Base-by-base conservation (phyloP, 2,888 invertebrate genomes). In the Prionchulus punctatus region DNA sequence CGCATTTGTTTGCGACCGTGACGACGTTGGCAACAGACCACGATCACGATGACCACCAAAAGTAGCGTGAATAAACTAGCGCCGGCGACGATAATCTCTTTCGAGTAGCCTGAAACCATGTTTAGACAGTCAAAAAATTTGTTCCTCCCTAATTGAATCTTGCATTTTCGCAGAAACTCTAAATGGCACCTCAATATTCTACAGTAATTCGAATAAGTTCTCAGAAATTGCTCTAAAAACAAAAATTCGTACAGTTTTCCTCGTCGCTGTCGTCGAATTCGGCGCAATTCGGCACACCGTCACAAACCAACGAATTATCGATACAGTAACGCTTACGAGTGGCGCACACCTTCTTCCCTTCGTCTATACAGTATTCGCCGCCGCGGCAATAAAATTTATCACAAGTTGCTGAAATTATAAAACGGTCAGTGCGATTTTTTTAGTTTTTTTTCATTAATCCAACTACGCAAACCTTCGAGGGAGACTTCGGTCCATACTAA, bases 281-380 rank as follows among this genome's bases (percentile, higher is more conserved):
- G 27, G 71, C 71, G 62, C 74, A 74, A 59, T 74, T 73, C 21
- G 70, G 65, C 26, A 71, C 57, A 30, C 73, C 72, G 62, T 74
- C 70, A 60, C 74, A 74, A 4, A 71, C 67, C 12, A 73, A 63
- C 1, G 71, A 66, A 30, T 64, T 61, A 55, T 73, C 67, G 55
- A 74, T 72, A 58, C 74, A 74, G 50, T 72, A 70, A 26, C 66
- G 62, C 7, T 66, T 66, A 28, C 67, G 62, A 0, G 62, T 62
- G 4, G 64, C 65, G 54, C 72, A 72, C 23, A 66, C 63, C 7
- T 65, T 65, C n/a, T 65, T 63, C 1, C 63, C 65, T 36, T 65
- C 65, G 61, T 70, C 70, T 15, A 71, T 58, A 60, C 72, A 72
- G 53, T 69, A 68, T 47, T 69, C 64, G 42, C 71, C 71, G 28